Conservation (phyloP, 1,140 invertebrate species). For the Glossosoma conforme region DNA sequence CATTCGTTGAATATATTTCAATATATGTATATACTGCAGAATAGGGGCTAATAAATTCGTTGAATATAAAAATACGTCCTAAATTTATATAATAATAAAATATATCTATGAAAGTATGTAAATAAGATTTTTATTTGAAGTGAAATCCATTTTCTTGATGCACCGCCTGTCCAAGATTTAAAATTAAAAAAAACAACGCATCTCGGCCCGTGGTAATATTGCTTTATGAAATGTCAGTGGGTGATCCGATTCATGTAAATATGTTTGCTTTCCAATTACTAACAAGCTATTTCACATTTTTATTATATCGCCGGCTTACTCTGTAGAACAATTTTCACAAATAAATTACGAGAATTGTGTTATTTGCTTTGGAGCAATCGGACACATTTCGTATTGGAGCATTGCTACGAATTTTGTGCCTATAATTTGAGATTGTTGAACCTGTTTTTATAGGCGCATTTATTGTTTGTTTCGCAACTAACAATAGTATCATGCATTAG, state of each 20-base stretch:
- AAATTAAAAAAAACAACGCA: constrained; percentile 17
- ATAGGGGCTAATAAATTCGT: too few species aligned
- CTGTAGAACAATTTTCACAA: constrained; percentile 15
- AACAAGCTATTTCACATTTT: constrained; percentile 16
- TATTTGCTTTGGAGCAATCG: background rate
- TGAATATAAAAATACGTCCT: too few species aligned
- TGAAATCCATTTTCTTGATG: background rate
- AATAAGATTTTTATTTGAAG: too few species aligned
- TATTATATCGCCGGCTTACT: constrained; percentile 7
- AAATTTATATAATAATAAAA: too few species aligned
- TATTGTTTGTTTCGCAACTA: too few species aligned
- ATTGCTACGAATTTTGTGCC: background rate
- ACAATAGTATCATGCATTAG: background rate
- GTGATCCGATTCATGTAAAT: constrained; percentile 23
- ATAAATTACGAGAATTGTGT: constrained; percentile 8
- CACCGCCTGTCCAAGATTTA: constrained; percentile 7
- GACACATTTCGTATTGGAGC: background rate
- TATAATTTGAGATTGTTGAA: background rate
- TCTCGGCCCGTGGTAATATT: constrained; percentile 16
- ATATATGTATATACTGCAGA: too few species aligned
- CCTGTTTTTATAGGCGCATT: too few species aligned
- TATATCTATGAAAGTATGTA: too few species aligned
- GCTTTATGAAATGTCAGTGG: constrained; percentile 27
- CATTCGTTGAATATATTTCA: too few species aligned
- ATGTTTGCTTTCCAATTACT: constrained; percentile 17